These are phyloP conservation scores for Crepidodera aurea DNA, from an alignment of 2,888 invertebrate genomes.

Conservation along the genomic window DNA sequence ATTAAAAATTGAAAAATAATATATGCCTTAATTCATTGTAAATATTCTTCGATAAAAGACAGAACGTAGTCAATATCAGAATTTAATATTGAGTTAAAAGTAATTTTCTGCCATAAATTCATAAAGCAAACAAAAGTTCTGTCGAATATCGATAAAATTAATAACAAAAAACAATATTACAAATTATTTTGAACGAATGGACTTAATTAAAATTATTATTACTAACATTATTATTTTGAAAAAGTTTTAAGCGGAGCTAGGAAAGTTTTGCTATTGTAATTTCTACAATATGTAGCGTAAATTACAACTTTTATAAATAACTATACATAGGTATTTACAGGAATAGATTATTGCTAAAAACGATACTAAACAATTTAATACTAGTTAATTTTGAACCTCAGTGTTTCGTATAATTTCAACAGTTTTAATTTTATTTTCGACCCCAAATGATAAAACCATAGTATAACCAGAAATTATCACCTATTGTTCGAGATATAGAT, in stretches of 20 bases:
- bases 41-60: neutral
- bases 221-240: slow-evolving; percentile 26
- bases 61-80: neutral
- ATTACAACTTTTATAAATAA: slow-evolving; percentile 57
- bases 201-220: slow-evolving; percentile 17
- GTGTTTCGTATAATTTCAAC: slow-evolving; percentile 4
- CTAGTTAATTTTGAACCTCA: neutral
- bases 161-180: neutral
- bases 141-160: neutral
- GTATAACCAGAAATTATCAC: too few relatives aligned
- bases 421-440: neutral
- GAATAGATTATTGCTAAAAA: slow-evolving; percentile 47
- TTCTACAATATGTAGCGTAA: slow-evolving; percentile 49
- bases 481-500: too few relatives aligned
- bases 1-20: slow-evolving; percentile 39
- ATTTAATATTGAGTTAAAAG: neutral
- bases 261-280: slow-evolving; percentile 42
- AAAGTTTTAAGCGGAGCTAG: slow-evolving; percentile 46
- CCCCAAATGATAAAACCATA: neutral
- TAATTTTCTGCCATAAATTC: too few relatives aligned
- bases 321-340: slow-evolving; percentile 63
- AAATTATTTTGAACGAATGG: slow-evolving; percentile 23
- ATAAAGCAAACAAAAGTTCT: neutral
- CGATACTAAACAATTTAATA: slow-evolving; percentile 23
- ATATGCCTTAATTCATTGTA: neutral